A percentile compares a stretch with the other conserved stretches of the same genome.
phyloP scores from a whole-genome alignment of 2,888 invertebrate genomes.

The Hedya salicella region DNA sequence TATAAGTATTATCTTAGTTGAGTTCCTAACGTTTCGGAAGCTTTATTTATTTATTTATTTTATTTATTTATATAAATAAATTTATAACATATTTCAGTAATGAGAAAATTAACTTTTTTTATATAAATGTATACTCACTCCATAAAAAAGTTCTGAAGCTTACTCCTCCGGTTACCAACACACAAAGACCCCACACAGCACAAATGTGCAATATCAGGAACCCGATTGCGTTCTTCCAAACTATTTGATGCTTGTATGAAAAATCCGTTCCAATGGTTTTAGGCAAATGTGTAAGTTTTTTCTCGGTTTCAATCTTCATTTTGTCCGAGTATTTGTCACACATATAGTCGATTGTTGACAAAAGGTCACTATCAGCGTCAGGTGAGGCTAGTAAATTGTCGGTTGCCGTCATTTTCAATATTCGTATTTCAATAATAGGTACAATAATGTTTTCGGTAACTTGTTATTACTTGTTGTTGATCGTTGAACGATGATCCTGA shows the following conservation, averaged over 20 bases:
- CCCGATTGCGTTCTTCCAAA: conserved; percentile 87
- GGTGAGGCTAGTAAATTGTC: conserved; percentile 12
- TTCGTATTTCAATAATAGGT: too few species aligned
- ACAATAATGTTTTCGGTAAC: not conserved
- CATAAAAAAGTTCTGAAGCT: conserved; percentile 40
- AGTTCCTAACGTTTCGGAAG: too few species aligned
- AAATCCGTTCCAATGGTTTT: conserved; percentile 66
- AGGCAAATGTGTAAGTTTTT: conserved; percentile 43
- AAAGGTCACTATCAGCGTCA: conserved; percentile 19
- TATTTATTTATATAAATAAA: too few species aligned
- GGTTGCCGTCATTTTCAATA: conserved; percentile 39
- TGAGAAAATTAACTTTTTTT: too few species aligned
- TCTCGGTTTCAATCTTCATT: conserved; percentile 19
- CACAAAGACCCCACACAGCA: conserved; percentile 71
- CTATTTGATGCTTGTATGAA: conserved; percentile 78
- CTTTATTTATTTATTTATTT: too few species aligned
- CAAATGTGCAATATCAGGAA: conserved; percentile 82
- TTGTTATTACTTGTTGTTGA: not conserved
- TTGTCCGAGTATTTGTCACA: not conserved
- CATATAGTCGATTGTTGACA: conserved; percentile 7
- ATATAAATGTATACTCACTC: conserved; percentile 41
- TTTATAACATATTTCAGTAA: too few species aligned
- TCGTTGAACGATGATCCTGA: too few species aligned
- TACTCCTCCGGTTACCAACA: conserved; percentile 56
- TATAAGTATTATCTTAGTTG: too few species aligned